Conservation (phyloP, 2,888 invertebrate species). For the Amblyteles armatorius region DNA sequence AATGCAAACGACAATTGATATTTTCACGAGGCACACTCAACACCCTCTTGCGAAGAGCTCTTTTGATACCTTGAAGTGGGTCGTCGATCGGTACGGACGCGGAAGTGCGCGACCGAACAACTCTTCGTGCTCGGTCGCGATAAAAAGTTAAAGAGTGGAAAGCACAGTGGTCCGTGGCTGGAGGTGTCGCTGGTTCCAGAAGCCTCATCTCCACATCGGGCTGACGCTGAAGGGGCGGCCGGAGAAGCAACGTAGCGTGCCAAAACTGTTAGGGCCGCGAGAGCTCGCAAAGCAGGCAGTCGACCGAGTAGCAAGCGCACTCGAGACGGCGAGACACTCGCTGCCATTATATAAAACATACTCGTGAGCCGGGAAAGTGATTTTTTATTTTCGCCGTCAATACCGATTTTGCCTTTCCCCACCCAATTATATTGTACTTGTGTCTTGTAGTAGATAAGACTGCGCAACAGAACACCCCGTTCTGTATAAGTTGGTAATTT, state of each 20-base stretch:
- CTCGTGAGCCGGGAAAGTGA: background rate
- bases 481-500: no score
- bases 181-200: background rate
- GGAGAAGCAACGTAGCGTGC: conserved; percentile 8
- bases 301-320: background rate
- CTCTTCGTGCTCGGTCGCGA: background rate
- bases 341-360: background rate
- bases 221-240: conserved; percentile 4
- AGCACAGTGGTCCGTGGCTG: background rate
- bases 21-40: conserved; percentile 19
- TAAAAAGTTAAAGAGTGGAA: background rate
- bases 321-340: background rate
- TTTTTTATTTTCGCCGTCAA: background rate
- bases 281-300: background rate
- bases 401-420: no score
- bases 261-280: background rate
- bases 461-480: no score
- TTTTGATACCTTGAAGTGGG: background rate
- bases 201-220: conserved; percentile 28
- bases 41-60: background rate
- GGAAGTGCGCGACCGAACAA: background rate
- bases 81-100: background rate
- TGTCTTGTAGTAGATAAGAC: no score
- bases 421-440: no score
- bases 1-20: conserved; percentile 22